phyloP scores from a whole-genome alignment of 1,140 invertebrate species.

The Diorhabda elongata region DNA sequence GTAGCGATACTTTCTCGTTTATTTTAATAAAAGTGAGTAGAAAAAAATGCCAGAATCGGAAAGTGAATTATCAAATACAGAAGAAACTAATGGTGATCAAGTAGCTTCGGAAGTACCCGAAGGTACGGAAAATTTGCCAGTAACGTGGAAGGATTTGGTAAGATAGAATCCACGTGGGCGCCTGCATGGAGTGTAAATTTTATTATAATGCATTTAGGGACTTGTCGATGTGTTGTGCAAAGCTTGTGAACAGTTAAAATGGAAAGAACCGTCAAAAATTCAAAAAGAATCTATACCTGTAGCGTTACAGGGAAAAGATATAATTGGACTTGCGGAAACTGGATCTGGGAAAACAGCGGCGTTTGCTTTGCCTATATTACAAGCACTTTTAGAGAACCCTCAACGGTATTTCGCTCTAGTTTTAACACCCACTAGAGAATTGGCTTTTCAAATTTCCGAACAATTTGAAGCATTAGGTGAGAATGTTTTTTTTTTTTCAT shows the following conservation, averaged over 20 bases:
- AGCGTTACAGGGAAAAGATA: conserved; percentile 86
- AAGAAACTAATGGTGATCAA: neutral
- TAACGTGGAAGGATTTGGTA: conserved; percentile 62
- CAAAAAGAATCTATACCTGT: conserved; percentile 91
- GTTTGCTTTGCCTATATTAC: conserved; percentile 93
- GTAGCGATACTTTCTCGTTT: too few species aligned
- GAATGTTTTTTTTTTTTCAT: neutral
- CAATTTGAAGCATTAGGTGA: conserved; percentile 91
- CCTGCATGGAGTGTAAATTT: conserved; percentile 8
- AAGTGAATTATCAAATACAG: neutral
- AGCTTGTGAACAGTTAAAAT: conserved; percentile 88
- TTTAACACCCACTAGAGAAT: conserved; percentile 93
- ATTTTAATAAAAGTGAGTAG: neutral
- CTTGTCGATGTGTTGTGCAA: conserved; percentile 88
- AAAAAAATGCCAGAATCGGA: neutral
- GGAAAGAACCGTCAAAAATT: conserved; percentile 91
- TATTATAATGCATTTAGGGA: conserved; percentile 60
- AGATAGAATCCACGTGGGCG: conserved; percentile 26
- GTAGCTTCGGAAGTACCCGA: neutral
- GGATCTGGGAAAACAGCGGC: conserved; percentile 98
- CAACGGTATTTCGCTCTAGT: conserved; percentile 92
- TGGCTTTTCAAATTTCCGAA: conserved; percentile 94
- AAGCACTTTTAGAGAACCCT: conserved; percentile 83
- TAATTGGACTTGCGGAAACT: conserved; percentile 96
- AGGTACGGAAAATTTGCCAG: conserved; percentile 33